These are phyloP conservation scores for Saccopteryx bilineata DNA, from an alignment of 2,113 vertebrate species.

Conservation along the genomic window DNA sequence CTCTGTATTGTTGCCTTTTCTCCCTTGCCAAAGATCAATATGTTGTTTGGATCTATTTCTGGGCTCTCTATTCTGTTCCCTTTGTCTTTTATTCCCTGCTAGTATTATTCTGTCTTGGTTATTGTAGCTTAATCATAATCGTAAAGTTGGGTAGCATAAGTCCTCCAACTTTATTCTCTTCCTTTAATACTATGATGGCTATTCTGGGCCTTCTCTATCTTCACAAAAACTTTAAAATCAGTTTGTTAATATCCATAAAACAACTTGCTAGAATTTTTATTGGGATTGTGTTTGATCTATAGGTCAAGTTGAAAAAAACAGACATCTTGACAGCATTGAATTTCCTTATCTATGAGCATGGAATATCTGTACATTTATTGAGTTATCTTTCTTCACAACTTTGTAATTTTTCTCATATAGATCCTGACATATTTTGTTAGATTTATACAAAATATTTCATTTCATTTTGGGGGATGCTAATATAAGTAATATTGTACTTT, in stretches of 20 bases:
- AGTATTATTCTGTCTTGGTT: neutral
- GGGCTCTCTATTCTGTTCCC: neutral
- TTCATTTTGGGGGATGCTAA: neutral
- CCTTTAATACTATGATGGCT: neutral
- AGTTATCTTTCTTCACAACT: neutral
- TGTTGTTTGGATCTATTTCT: neutral
- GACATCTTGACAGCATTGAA: neutral
- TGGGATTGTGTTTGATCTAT: neutral
- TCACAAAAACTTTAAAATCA: neutral
- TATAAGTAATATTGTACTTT: neutral
- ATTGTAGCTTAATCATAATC: neutral
- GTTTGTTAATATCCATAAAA: neutral
- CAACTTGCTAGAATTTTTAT: neutral
- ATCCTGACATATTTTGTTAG: conserved; percentile 31
- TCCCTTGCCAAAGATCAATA: neutral
- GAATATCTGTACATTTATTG: neutral
- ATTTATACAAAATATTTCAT: neutral
- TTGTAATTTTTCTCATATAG: neutral
- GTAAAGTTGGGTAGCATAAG: neutral
- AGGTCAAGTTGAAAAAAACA: neutral
- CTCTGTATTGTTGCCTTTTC: conserved; percentile 18
- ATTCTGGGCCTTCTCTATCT: conserved; percentile 10
- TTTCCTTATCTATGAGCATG: neutral
- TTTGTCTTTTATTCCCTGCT: neutral
- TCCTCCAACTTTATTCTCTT: neutral